Evolutionary conservation across 1,140 invertebrate genomes (phyloP).

Genomic region (Metopolophium dirhodum): DNA sequence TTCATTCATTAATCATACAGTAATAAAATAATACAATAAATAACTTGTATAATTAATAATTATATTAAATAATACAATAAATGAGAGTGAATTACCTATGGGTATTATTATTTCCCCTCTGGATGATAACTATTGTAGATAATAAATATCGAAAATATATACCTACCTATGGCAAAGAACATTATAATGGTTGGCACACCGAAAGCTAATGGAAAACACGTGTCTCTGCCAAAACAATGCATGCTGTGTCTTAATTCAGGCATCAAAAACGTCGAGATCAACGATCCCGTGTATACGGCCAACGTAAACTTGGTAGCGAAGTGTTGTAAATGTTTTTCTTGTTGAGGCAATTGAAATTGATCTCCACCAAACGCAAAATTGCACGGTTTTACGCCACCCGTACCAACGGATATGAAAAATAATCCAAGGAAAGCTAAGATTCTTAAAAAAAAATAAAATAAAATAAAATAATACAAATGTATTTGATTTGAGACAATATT

Average conservation of each 20-base stretch:
- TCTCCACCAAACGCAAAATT: constrained; percentile 97
- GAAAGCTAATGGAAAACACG: constrained; percentile 91
- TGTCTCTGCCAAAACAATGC: constrained; percentile 79
- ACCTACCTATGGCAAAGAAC: constrained; percentile 80
- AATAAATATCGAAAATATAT: constrained; percentile 58
- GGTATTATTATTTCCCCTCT: no score
- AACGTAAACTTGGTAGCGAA: constrained; percentile 97
- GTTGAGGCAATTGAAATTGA: constrained; percentile 85
- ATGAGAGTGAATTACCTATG: no score
- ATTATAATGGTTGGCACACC: constrained; percentile 88
- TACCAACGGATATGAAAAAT: constrained; percentile 84
- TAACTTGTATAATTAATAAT: no score
- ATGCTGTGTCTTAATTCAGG: constrained; percentile 85
- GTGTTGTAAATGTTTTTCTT: constrained; percentile 75
- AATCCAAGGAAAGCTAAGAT: constrained; percentile 78
- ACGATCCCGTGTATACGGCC: constrained; percentile 89
- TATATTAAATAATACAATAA: no score
- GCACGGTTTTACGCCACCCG: constrained; percentile 97
- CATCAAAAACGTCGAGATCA: constrained; percentile 88
- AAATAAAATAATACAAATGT: neutral
- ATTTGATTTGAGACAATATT: neutral
- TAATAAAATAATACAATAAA: no score
- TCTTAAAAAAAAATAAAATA: constrained; percentile 64
- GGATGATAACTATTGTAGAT: no score
- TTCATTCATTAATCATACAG: no score